Evolutionary conservation across 1,140 invertebrate genomes (phyloP), one percentile per base, ranked within the genome.

Genomic region (Conus ventricosus): DNA sequence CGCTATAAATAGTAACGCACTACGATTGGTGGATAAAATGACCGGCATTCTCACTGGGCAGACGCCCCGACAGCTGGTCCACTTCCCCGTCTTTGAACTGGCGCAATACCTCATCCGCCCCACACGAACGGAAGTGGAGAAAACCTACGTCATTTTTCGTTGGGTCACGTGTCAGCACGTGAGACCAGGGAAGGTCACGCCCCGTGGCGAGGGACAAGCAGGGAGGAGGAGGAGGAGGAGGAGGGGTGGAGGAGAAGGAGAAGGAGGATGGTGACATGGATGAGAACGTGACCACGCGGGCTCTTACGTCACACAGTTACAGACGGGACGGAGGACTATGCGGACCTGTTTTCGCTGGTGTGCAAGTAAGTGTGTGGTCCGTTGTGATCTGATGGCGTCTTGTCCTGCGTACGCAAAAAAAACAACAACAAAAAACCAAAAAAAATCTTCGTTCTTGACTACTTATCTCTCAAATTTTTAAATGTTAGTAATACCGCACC

Each of bases 101-200:
- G 55, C 54, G 17, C 55, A 84, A 55, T 84, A 84, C 25, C 82
- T 84, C 5, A 6, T 39, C 5, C 5, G 23, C 17, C 55, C 82
- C 23, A 39, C 82, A 5, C 55, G n/a, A n/a, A 84, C 82, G 57
- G 82, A 84, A 67, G 25, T 67, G 57, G 82, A 84, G 51, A 27
- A 25, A 27, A 55, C 82, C 17, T 84, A 84, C 57, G 82, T 53
- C 82, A 39, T 84, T 25, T 84, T 57, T 55, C 54, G 82, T 5
- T 84, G 82, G 82, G 82, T 84, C 82, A 84, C 82, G 82, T 84
- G 82, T 20, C 82, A 57, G n/a, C 5, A 39, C 5, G 54, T 63
- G 11, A 84, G 54, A 5, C 55, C 60, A 60, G 57, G 57, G n/a
- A 0, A 84, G 25, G 54, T 55, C 25, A 67, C 82, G 27, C 4